A percentile compares a stretch with the other conserved stretches of the same genome.
These are phyloP conservation scores for Noctua janthe DNA, from an alignment of 2,888 invertebrate genomes.

Conservation along the genomic window DNA sequence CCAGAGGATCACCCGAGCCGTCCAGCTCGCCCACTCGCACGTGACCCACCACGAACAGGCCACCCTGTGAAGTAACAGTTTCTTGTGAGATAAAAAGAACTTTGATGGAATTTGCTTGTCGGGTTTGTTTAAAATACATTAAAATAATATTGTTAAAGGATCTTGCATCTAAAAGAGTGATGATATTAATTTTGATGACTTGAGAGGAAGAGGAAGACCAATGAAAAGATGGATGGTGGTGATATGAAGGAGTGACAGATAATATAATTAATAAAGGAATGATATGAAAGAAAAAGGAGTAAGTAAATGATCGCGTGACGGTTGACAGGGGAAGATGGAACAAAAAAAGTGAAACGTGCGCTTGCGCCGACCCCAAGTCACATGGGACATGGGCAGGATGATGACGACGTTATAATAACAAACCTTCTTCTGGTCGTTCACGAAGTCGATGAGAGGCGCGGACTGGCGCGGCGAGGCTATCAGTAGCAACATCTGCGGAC, in stretches of 20 bases:
- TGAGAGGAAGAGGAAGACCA: not conserved
- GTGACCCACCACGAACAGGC: slow-evolving; percentile 87
- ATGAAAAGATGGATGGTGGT: not conserved
- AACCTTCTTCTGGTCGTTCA: slow-evolving; percentile 98
- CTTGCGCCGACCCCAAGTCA: not conserved
- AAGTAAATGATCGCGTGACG: not conserved
- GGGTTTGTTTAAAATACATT: not conserved
- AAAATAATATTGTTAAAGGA: not conserved
- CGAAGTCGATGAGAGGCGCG: slow-evolving; percentile 98
- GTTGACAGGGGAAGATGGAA: not conserved
- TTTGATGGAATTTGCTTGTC: not conserved
- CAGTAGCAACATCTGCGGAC: slow-evolving; percentile 98
- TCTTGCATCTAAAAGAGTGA: no score
- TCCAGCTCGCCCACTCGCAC: slow-evolving; percentile 84
- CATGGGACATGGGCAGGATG: not conserved
- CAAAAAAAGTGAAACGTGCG: not conserved
- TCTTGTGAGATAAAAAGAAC: not conserved
- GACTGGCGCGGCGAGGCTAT: slow-evolving; percentile 97
- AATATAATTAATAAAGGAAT: not conserved
- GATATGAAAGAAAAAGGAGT: not conserved
- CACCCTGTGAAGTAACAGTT: slow-evolving; percentile 76
- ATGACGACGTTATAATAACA: not conserved
- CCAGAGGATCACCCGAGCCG: slow-evolving; percentile 83
- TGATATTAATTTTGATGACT: not conserved
- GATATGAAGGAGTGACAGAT: not conserved